Base-by-base conservation (phyloP, 2,888 invertebrate genomes). In the Schrankia costaestrigalis region DNA sequence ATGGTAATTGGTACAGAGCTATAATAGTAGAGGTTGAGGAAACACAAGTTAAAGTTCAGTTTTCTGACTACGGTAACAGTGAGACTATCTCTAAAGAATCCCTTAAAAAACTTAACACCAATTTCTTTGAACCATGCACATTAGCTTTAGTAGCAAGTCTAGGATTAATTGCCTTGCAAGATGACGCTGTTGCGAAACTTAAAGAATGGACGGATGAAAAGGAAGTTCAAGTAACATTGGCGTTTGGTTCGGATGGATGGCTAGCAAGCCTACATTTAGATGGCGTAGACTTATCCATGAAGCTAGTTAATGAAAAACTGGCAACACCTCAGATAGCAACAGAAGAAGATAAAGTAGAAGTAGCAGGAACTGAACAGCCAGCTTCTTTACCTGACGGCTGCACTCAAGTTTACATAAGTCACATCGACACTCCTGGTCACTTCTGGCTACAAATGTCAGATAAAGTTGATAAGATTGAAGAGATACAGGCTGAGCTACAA, bases 1-100 rank as follows among this genome's bases (percentile, higher is more conserved):
- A 94, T 65, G 89, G 87, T 2, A 92, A 92, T 66, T 94, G 94
- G 94, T 94, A 94, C 63, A 89, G 94, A 26, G 92, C 90, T 2
- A 88, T 84, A 41, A 86, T 93, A 11, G 19, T 84, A 7, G 73
- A 72, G 27, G 56, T 72, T 3, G 78, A 81, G 8, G 89, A 89
- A 9, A 70, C 72, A 0, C 78, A 75, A 10, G 86, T 82, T 11
- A 81, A 72, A 12, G 89, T 93, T 0, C 87, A 89, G 33, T 94
- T 90, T 62, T 66, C 92, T 0, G 95, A 95, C 68, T 94, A 93
- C 44, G 95, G 94, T 21, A 93, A 93, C 63, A 71, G 78, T 0
- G 93, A 94, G 71, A 72, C 77, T 3, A 61, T 94, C 0, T 36
- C 82, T 0, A 71, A 56, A 35, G 78, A 68, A 2, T 70, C 78